phyloP scores from a whole-genome alignment of 2,797 vertebrate species.

The Peromyscus melanophrys region DNA sequence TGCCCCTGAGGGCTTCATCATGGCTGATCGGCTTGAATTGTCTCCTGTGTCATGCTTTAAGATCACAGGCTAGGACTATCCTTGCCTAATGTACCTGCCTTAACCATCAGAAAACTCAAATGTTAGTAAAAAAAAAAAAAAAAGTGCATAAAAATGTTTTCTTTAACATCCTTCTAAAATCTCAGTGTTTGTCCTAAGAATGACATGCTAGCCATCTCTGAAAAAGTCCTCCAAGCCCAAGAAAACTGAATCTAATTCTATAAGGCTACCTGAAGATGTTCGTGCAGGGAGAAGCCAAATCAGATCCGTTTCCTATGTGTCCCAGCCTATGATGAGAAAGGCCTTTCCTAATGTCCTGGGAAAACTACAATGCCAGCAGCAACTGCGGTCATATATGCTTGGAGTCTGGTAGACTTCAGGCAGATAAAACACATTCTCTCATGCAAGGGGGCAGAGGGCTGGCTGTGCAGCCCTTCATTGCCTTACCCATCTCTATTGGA shows the following conservation, averaged over 20 bases:
- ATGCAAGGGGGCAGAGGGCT: too few species aligned
- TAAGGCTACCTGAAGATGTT: not conserved
- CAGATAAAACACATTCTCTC: not conserved
- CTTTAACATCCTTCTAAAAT: not conserved
- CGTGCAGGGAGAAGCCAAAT: not conserved
- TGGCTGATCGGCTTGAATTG: not conserved
- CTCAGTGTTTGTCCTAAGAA: not conserved
- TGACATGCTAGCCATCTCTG: not conserved
- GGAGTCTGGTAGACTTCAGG: not conserved
- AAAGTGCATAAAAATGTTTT: not conserved
- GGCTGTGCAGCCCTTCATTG: not conserved
- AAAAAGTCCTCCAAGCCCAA: not conserved
- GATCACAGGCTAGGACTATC: too few species aligned
- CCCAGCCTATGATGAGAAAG: not conserved
- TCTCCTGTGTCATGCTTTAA: not conserved
- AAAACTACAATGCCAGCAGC: not conserved
- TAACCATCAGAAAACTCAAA: not conserved
- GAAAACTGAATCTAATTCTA: constrained; percentile 16
- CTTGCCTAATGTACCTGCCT: not conserved
- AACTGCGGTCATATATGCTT: not conserved
- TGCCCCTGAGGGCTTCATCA: not conserved
- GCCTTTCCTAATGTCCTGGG: not conserved
- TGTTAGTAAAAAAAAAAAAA: not conserved
- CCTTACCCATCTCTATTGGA: not conserved
- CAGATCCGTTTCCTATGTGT: not conserved